These are phyloP conservation scores for Hydrotaea diabolus DNA, from an alignment of 2,888 invertebrate species.

Conservation along the genomic window DNA sequence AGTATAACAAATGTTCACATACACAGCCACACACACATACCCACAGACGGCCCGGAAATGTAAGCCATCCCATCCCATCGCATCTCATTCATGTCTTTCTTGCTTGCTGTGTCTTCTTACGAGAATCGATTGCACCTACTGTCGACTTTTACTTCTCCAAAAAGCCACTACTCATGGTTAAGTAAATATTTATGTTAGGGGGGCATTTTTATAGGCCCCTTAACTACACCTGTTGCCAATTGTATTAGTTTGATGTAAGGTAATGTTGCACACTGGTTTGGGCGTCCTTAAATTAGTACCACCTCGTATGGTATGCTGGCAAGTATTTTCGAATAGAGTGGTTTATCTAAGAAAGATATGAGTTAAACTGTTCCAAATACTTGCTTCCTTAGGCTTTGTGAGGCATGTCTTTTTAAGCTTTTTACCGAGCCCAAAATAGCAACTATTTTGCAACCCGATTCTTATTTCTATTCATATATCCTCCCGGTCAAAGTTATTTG, in stretches of 20 bases:
- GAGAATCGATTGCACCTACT: constrained; percentile 8
- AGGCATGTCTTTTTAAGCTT: too few species aligned
- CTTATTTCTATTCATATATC: too few species aligned
- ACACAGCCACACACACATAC: not conserved
- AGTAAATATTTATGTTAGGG: constrained; percentile 60
- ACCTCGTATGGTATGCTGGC: too few species aligned
- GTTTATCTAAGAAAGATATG: too few species aligned
- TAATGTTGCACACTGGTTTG: constrained; percentile 10
- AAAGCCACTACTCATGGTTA: constrained; percentile 52
- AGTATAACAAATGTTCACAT: not conserved
- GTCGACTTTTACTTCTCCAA: constrained; percentile 18
- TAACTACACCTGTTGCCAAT: constrained; percentile 69
- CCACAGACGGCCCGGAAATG: not conserved
- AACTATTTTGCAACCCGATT: too few species aligned
- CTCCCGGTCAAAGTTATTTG: too few species aligned
- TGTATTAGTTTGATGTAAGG: constrained; percentile 54
- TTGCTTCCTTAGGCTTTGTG: too few species aligned
- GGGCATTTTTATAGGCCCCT: constrained; percentile 37
- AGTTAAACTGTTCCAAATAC: too few species aligned
- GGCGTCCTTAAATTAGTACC: not conserved
- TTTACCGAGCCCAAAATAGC: too few species aligned
- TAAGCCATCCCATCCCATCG: not conserved
- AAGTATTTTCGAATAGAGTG: too few species aligned
- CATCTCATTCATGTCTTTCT: not conserved
- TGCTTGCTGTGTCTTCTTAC: not conserved